Evolutionary conservation across 1,140 invertebrate genomes (phyloP), one percentile per base, ranked within the genome.

Genomic region (Chelonus insularis): DNA sequence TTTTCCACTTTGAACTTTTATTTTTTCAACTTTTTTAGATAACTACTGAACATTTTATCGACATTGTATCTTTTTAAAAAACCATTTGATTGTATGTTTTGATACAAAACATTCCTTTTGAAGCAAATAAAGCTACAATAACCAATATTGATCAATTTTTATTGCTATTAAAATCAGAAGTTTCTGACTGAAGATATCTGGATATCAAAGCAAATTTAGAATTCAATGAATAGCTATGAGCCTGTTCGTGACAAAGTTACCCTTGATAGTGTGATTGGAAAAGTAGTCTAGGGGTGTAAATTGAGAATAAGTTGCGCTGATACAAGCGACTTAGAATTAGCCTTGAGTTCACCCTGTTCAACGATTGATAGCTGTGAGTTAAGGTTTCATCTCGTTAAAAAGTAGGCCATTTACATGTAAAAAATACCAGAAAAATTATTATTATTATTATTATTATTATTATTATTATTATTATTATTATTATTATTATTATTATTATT

Each of bases 281-380:
- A 14, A 16, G 14, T 20, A 45, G 25, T n/a, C 12, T 12, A 11
- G n/a, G 56, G 56, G 41, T 62, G 45, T 59, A 59, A 63, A 63
- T 63, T 63, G 56, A 57, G 34, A 63, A 41, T 63, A 63, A 63
- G 25, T 47, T 59, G 55, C 58, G 4, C 32, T 56, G 47, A 59
- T 63, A 39, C 51, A 23, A 20, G 52, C 45, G 55, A 63, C 58
- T 45, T 45, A 52, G 62, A 37, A 56, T 62, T 47, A 34, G n/a
- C 47, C 55, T 52, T 51, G 61, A 57, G 39, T 23, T 43, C 32
- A 47, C 21, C 41, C 43, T 16, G 23, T 20, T 14, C 47, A 25
- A 41, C 37, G 41, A 63, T 58, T 58, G 45, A 63, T 63, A 36
- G 47, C 9, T 9, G 12, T 32, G 48, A 50, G 61, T 57, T 58